Percentiles rank a stretch among this genome's conserved stretches.
phyloP scores from a whole-genome alignment of 2,888 invertebrate genomes.

The Cerastoderma edule region DNA sequence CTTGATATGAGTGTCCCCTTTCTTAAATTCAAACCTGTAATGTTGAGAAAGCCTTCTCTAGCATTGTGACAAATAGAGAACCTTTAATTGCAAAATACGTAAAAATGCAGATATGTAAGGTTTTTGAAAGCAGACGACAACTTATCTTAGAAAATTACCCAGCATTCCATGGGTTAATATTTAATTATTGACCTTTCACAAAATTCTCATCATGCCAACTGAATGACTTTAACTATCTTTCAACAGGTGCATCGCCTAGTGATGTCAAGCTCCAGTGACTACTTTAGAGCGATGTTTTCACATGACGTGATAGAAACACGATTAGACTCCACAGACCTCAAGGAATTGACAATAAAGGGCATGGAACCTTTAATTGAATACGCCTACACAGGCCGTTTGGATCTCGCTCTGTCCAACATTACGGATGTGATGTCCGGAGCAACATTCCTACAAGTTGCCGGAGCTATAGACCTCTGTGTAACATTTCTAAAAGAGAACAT shows the following conservation, averaged over 20 bases:
- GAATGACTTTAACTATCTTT: background rate
- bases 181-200: background rate
- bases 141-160: background rate
- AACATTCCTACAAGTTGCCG: slow-evolving; percentile 63
- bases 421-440: slow-evolving; percentile 62
- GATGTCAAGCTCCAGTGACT: slow-evolving; percentile 64
- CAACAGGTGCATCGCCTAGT: slow-evolving; percentile 62
- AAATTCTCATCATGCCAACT: background rate
- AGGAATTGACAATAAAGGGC: slow-evolving; percentile 53
- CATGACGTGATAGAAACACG: slow-evolving; percentile 67
- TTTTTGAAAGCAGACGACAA: background rate
- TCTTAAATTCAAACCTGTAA: no score
- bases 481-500: slow-evolving; percentile 61
- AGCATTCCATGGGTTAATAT: background rate
- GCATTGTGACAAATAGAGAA: no score
- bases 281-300: slow-evolving; percentile 65
- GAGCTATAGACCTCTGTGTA: slow-evolving; percentile 60
- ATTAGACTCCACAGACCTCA: slow-evolving; percentile 57
- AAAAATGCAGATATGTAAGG: background rate
- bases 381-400: slow-evolving; percentile 57
- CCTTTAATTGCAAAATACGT: no score
- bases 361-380: slow-evolving; percentile 59
- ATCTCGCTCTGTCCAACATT: slow-evolving; percentile 55
- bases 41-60: no score
- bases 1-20: no score